Base-by-base conservation (phyloP, 2,797 vertebrate genomes). In the Lates japonicus region DNA sequence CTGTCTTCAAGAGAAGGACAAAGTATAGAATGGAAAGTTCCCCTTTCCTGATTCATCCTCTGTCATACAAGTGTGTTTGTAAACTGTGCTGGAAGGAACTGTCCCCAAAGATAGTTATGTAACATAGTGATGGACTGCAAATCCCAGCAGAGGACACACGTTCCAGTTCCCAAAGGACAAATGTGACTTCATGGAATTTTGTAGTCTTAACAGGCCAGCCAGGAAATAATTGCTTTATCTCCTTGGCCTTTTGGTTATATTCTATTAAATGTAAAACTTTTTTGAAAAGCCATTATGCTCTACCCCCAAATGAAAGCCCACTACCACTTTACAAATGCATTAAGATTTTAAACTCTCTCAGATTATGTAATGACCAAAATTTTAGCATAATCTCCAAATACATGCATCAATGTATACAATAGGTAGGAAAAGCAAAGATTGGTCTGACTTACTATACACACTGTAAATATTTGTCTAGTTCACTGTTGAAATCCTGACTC, bases 101-200 rank as follows among this genome's bases (percentile, higher is more conserved):
- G 70, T 86, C 84, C 71, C 74, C 59, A 81, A 63, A 74, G 76
- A 74, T 57, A 11, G 81, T 91, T 92, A 85, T 71, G 59, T 88
- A 91, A 91, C 12, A 10, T 52, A n/a, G 63, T 59, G 76, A 85
- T 81, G 69, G 79, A 29, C 76, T 49, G 54, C 72, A 83, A 90
- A 90, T 82, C 83, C 76, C 64, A 55, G 79, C 83, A 82, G 81
- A 91, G 80, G 86, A 91, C 79, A 81, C 82, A 77, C 31, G 41
- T 70, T 76, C 37, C 74, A 42, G 64, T 59, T n/a, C 41, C 85
- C 68, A 83, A 73, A 90, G 83, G 89, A 86, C 82, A 87, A 86
- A 85, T 85, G 70, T 81, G 81, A 91, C 85, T 81, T 81, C 60
- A 77, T 88, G 73, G 82, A 87, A 68, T 81, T 87, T 78, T 83